A percentile compares a stretch with the other conserved stretches of the same genome.
phyloP scores from a whole-genome alignment of 2,797 vertebrate species.

The Discoglossus pictus region DNA sequence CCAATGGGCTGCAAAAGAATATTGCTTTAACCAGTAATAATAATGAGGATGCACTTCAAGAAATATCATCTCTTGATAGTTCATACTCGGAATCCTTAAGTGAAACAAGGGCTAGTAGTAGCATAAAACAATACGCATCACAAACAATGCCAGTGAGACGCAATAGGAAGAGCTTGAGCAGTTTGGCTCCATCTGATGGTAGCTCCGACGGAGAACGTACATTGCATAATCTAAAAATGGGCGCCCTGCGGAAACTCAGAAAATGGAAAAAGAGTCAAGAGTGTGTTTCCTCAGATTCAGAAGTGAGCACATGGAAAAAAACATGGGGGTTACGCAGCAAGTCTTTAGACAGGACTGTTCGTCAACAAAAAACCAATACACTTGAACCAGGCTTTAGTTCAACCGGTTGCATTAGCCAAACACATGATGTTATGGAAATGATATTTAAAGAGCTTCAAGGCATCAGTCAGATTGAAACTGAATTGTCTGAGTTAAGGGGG shows the following conservation, averaged over 20 bases:
- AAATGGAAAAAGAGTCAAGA: constrained; percentile 99
- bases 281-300: constrained; percentile 95
- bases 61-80: constrained; percentile 86
- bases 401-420: constrained; percentile 94
- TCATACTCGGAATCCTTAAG: constrained; percentile 86
- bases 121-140: constrained; percentile 78
- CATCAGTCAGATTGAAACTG: constrained; percentile 97
- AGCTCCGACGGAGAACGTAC: constrained; percentile 95
- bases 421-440: constrained; percentile 99
- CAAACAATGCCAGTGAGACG: constrained; percentile 94
- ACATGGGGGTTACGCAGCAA: constrained; percentile 94
- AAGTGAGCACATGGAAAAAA: constrained; percentile 92
- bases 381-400: constrained; percentile 94
- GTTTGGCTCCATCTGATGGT: constrained; percentile 93
- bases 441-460: constrained; percentile 99
- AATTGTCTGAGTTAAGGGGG: constrained; percentile 92
- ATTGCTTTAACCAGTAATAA: constrained; percentile 74
- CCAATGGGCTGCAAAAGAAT: constrained; percentile 89
- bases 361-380: constrained; percentile 84
- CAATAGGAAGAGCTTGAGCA: constrained; percentile 94
- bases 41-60: constrained; percentile 82
- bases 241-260: constrained; percentile 89
- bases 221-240: constrained; percentile 87
- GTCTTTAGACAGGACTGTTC: constrained; percentile 90
- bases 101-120: constrained; percentile 77